Evolutionary conservation across 2,797 vertebrate species (phyloP), one percentile per base, ranked within the genome.

Genomic region (Lithobates pipiens): DNA sequence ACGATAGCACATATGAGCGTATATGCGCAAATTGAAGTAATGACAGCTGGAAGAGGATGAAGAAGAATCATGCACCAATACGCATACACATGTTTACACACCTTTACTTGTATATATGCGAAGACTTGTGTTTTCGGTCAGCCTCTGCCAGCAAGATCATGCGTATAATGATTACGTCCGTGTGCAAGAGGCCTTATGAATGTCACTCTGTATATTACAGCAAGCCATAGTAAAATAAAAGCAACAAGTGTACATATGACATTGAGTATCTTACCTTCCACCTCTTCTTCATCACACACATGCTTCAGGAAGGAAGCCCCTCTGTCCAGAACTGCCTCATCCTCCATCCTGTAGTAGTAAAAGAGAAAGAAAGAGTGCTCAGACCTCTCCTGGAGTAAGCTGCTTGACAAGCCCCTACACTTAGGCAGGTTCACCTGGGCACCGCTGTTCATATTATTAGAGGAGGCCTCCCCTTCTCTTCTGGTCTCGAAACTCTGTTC

Each of bases 311-410:
- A 96, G 86, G 98, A 99, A 27, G 97, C 97, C 89, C 98, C 98
- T 89, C 97, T 95, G 94, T 99, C 98, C 96, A 99, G 90, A 89
- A 99, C 98, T 27, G 98, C 98, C 94, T 99, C 98, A 90, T 99
- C 98, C 94, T 99, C 98, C 97, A 99, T 97, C 95, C 98, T 99
- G 92, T 98, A 99, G 95, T 98, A 97, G 95, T 98, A 99, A 92
- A 98, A 99, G 89, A 99, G 95, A 95, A 99, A 99, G 90, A 99
- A 99, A 94, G 98, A 99, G 93, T 96, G 96, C 93, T 99, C 96
- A 97, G 97, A 97, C 94, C 95, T 97, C 91, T 99, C 97, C 93
- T 97, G 96, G 90, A 98, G 92, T 0, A 96, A 97, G 93, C 94
- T 89, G 54, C 93, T 94, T 3, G 97, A 95, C 88, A 94, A 94